These are phyloP conservation scores for Leptocoma aspasia DNA, from an alignment of 2,113 vertebrate species.

Conservation along the genomic window DNA sequence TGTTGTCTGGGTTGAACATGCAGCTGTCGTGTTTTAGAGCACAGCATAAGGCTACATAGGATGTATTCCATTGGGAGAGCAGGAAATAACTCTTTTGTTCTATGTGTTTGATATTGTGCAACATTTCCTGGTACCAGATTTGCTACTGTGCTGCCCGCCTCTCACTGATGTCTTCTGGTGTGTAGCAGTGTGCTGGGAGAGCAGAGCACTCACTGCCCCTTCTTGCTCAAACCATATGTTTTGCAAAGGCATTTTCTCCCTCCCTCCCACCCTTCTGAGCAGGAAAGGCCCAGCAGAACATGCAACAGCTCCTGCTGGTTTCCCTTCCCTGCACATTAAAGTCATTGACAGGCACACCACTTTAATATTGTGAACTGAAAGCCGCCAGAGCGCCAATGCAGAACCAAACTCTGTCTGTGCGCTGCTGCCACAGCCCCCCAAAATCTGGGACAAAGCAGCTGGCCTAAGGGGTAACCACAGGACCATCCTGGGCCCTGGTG, in stretches of 20 bases:
- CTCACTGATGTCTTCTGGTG: neutral
- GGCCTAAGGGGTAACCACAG: neutral
- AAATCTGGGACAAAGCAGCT: neutral
- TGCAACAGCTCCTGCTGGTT: neutral
- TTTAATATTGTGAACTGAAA: neutral
- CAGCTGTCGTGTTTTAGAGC: neutral
- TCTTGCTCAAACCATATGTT: slow-evolving; percentile 19
- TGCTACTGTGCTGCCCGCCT: slow-evolving; percentile 1
- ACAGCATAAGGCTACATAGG: neutral
- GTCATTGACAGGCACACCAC: neutral
- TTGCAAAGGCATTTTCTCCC: neutral
- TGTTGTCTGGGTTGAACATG: neutral
- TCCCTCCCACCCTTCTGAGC: neutral
- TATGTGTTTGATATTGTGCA: neutral
- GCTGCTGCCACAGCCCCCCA: neutral
- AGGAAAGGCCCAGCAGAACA: neutral
- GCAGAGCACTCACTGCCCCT: neutral
- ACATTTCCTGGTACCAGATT: slow-evolving; percentile 33
- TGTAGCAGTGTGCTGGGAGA: neutral
- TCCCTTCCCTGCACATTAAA: neutral
- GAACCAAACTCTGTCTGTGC: rapidly evolving
- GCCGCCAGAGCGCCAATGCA: neutral
- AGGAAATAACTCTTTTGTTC: slow-evolving; percentile 39
- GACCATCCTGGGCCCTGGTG: rapidly evolving
- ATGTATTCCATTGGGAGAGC: neutral